Conservation (phyloP, 2,113 vertebrate species). For the Microcebus tavaratra region DNA sequence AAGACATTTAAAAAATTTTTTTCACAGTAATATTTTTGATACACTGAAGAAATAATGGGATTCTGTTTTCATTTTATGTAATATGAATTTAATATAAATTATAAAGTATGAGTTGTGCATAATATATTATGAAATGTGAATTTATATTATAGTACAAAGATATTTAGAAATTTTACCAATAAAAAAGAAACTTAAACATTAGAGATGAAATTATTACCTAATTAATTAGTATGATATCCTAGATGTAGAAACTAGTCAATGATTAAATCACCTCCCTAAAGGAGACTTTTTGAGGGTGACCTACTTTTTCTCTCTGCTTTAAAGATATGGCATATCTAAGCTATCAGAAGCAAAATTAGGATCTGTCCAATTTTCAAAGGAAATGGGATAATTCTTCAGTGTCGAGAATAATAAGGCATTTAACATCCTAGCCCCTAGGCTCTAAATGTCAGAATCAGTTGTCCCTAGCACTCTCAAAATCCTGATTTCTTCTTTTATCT, state of each 20-base stretch:
- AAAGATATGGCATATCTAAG: background rate
- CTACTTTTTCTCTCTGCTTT: background rate
- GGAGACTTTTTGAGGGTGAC: background rate
- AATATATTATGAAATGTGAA: background rate
- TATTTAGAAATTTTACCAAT: background rate
- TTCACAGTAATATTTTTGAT: background rate
- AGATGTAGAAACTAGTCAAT: background rate
- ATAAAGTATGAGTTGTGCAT: background rate
- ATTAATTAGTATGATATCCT: background rate
- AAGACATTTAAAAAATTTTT: background rate
- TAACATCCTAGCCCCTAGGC: background rate
- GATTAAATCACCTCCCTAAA: background rate
- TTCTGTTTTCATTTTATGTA: conserved; percentile 8
- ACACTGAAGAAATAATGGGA: background rate
- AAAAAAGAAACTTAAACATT: background rate
- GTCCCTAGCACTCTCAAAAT: background rate
- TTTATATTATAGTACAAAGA: background rate
- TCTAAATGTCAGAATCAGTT: background rate
- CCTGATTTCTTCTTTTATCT: background rate
- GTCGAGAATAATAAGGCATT: background rate
- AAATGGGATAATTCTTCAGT: background rate
- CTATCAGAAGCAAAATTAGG: background rate
- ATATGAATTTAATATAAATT: background rate
- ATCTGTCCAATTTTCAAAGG: background rate
- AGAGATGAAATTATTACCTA: background rate